A percentile compares a stretch with the other conserved stretches of the same genome.
These are phyloP conservation scores for Margaritifera margaritifera DNA, from an alignment of 2,888 invertebrate genomes.

Conservation along the genomic window DNA sequence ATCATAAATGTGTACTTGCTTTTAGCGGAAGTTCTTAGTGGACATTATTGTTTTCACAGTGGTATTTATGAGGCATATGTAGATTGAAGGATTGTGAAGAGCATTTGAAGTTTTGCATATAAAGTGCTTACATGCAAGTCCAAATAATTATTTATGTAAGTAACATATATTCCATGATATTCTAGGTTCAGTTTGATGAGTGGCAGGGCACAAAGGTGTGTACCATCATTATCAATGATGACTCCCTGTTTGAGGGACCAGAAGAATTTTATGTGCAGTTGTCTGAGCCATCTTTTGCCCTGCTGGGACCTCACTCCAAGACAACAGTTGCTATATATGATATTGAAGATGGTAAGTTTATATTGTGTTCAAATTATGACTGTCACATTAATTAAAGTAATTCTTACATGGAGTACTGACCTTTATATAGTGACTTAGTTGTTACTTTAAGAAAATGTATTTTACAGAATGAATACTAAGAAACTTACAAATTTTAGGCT, in stretches of 20 bases:
- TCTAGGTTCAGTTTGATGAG: slow-evolving; percentile 69
- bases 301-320: slow-evolving; percentile 51
- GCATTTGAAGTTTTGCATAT: no score
- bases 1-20: no score
- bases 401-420: background rate
- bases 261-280: slow-evolving; percentile 66
- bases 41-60: no score
- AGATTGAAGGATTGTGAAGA: background rate
- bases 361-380: background rate
- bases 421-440: background rate
- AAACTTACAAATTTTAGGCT: no score
- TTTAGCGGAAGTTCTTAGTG: no score
- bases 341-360: slow-evolving; percentile 64
- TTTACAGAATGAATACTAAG: no score
- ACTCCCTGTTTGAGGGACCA: slow-evolving; percentile 66
- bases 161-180: slow-evolving; percentile 2
- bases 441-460: background rate
- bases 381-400: background rate
- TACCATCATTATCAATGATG: slow-evolving; percentile 66
- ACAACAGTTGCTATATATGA: slow-evolving; percentile 62
- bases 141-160: background rate
- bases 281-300: slow-evolving; percentile 57
- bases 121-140: background rate
- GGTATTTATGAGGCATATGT: no score
- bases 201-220: slow-evolving; percentile 66